Evolutionary conservation across 2,113 vertebrate genomes (phyloP).

Genomic region (Spea bombifrons): DNA sequence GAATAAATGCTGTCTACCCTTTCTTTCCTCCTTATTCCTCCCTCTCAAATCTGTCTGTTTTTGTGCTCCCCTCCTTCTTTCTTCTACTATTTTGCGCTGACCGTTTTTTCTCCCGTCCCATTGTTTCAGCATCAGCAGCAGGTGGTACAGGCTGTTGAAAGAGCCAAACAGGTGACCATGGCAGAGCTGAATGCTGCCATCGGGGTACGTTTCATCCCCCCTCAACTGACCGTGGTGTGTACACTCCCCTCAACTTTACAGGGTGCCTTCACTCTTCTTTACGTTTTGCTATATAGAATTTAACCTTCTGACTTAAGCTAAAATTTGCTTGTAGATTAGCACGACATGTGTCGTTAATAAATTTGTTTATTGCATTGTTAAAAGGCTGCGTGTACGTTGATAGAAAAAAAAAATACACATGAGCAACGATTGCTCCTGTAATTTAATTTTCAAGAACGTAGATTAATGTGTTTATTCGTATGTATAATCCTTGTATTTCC

Average conservation of each 20-base stretch:
- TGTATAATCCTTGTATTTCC: too few relatives aligned
- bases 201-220: conserved; percentile 59
- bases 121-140: conserved; percentile 73
- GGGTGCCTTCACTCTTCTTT: background rate
- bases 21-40: background rate
- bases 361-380: too few relatives aligned
- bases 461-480: too few relatives aligned
- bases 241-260: background rate
- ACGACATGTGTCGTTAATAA: too few relatives aligned
- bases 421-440: too few relatives aligned
- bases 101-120: conserved; percentile 9
- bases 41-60: background rate
- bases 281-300: background rate
- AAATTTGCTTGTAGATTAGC: too few relatives aligned
- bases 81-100: conserved; percentile 5
- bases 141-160: conserved; percentile 68
- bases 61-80: background rate
- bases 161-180: conserved; percentile 73
- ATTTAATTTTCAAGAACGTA: too few relatives aligned
- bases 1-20: background rate
- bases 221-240: conserved; percentile 47
- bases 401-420: too few relatives aligned
- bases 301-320: too few relatives aligned
- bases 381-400: too few relatives aligned
- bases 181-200: conserved; percentile 67